These are phyloP conservation scores for Belgica antarctica DNA, from an alignment of 2,888 invertebrate species.

Conservation along the genomic window DNA sequence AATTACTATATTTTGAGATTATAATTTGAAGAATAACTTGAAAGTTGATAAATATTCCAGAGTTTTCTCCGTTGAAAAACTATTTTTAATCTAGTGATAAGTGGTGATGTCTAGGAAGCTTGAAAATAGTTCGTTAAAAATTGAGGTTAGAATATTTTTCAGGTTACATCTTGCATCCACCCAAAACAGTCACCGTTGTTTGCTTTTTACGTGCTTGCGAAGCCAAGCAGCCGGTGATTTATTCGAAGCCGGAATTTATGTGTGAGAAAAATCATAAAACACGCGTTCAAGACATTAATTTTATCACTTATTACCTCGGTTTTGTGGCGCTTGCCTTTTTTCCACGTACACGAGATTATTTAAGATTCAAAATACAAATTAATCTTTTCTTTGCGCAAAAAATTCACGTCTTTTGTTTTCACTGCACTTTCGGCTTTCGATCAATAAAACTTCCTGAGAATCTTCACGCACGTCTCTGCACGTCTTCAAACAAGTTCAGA, in stretches of 20 bases:
- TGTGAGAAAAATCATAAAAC: constrained; percentile 34
- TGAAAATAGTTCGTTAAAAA: no score
- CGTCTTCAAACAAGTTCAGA: constrained; percentile 33
- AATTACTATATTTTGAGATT: no score
- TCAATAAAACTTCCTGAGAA: background rate
- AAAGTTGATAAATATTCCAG: no score
- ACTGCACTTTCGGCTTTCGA: background rate
- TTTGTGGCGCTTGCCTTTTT: background rate
- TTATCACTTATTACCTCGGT: constrained; percentile 41
- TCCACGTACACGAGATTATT: constrained; percentile 21
- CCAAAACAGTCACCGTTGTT: no score
- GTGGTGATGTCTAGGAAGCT: no score
- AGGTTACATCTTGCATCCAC: no score
- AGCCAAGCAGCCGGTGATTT: background rate
- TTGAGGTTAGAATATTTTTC: no score
- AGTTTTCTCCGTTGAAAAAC: no score
- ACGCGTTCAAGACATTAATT: constrained; percentile 39
- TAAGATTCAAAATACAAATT: constrained; percentile 32
- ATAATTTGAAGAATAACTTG: no score
- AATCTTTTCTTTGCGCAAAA: constrained; percentile 36
- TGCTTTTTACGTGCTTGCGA: no score
- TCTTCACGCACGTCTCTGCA: constrained; percentile 42
- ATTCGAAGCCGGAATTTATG: constrained; percentile 21
- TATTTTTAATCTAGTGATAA: no score
- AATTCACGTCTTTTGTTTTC: background rate